Conservation (phyloP, 1,140 invertebrate species). For the Brachionus rubens region DNA sequence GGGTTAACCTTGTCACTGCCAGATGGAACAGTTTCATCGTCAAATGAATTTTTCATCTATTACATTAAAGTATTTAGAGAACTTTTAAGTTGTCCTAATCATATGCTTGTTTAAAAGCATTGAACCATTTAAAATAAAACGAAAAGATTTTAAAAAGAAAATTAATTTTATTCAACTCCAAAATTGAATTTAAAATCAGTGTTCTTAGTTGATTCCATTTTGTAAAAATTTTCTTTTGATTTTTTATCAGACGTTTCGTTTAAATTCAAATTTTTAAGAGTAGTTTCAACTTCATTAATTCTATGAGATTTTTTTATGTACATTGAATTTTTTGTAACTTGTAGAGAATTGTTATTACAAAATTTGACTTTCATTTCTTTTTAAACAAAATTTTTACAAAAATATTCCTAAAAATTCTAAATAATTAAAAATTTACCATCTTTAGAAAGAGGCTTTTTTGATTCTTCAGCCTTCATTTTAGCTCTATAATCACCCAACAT, state of each 20-base stretch:
- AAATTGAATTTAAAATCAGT: conserved; percentile 35
- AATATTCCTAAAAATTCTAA: background rate
- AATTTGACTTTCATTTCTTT: conserved; percentile 24
- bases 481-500: conserved; percentile 13
- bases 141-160: background rate
- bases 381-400: background rate
- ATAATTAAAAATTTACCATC: background rate
- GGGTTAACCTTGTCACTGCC: background rate
- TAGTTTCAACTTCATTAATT: background rate
- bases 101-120: conserved; percentile 33
- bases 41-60: conserved; percentile 8
- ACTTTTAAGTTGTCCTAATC: too few relatives aligned
- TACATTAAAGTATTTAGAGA: too few relatives aligned
- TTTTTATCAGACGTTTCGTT: conserved; percentile 7
- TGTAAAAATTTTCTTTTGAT: background rate
- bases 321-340: background rate
- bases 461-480: conserved; percentile 26
- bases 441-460: background rate
- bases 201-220: conserved; percentile 1
- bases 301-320: conserved; percentile 13
- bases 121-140: background rate
- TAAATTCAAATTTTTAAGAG: conserved; percentile 3
- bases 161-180: conserved; percentile 41
- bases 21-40: background rate
- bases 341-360: background rate